Conservation (phyloP, 2,113 vertebrate species). For the Lepus europaeus region DNA sequence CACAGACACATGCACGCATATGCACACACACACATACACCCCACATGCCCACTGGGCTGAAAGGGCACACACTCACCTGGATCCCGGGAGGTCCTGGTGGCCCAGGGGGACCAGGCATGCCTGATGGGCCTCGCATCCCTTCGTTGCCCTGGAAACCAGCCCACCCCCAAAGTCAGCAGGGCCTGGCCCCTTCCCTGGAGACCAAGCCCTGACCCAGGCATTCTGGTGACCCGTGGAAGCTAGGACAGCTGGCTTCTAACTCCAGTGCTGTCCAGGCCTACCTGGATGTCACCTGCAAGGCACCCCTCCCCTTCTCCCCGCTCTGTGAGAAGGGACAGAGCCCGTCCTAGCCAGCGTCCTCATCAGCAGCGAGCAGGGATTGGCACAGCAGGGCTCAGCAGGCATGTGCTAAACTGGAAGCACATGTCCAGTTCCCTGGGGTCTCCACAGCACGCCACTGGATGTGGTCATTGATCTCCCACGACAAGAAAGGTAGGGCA, state of each 20-base stretch:
- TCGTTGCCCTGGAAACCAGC: constrained; percentile 90
- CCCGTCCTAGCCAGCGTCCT: not conserved
- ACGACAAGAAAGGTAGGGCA: not conserved
- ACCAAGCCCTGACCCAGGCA: fast-evolving
- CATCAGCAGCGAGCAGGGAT: not conserved
- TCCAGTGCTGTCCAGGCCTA: not conserved
- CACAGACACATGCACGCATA: fast-evolving
- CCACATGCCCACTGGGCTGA: fast-evolving
- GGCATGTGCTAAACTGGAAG: too few species aligned
- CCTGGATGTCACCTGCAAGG: not conserved
- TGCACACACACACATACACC: too few species aligned
- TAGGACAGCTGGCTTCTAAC: not conserved
- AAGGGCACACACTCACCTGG: constrained; percentile 84
- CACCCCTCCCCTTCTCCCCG: not conserved
- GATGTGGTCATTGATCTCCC: not conserved
- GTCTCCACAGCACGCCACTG: not conserved
- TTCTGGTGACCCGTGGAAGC: not conserved
- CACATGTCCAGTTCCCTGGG: fast-evolving
- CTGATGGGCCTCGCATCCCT: constrained; percentile 91
- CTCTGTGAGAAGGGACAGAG: not conserved
- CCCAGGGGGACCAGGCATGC: constrained; percentile 90
- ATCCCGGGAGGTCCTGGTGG: constrained; percentile 91
- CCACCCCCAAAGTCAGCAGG: not conserved
- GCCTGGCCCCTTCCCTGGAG: fast-evolving
- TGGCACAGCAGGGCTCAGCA: not conserved